Base-by-base conservation (phyloP, 2,888 invertebrate genomes). In the Caenorhabditis doughertyi region DNA sequence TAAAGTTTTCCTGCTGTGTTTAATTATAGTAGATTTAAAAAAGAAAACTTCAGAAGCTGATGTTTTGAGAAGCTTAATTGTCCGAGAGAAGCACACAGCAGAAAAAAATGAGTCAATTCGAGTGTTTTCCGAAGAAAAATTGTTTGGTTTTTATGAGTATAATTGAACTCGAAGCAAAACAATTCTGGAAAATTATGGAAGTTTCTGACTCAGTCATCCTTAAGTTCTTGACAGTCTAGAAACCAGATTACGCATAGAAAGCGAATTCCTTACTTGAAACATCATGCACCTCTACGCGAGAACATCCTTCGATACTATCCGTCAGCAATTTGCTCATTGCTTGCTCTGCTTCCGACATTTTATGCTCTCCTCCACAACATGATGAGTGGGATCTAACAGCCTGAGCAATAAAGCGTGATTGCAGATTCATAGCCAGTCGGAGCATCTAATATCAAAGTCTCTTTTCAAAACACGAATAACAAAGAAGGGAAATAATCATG, bases 211-310 rank as follows among this genome's bases (percentile, higher is more conserved):
- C n/a, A n/a, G n/a, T n/a, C n/a, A n/a, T n/a, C n/a, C n/a, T n/a
- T n/a, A n/a, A n/a, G n/a, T n/a, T n/a, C n/a, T n/a, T n/a, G n/a
- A n/a, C n/a, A n/a, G n/a, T n/a, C n/a, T n/a, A n/a, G n/a, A n/a
- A n/a, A n/a, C n/a, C n/a, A n/a, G n/a, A n/a, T n/a, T n/a, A n/a
- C n/a, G n/a, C n/a, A n/a, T n/a, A n/a, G n/a, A n/a, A n/a, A n/a
- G n/a, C n/a, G n/a, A n/a, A 5, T n/a, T n/a, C 3, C 70, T 51
- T 56, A 92, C 92, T 92, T 73, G 92, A 92, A 47, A 92, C 92
- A 87, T 92, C 92, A 51, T 89, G 84, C 8, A 92, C 92, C 62
- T 89, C 86, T 42, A 92, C 86, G 16, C 86, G 81, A 23, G 86
- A 89, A 44, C 92, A 92, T 21, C 88, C 87, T 21, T 92, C 92